These are phyloP conservation scores for Rhinopomastus cyanomelas DNA, from an alignment of 2,113 vertebrate genomes.

Conservation along the genomic window DNA sequence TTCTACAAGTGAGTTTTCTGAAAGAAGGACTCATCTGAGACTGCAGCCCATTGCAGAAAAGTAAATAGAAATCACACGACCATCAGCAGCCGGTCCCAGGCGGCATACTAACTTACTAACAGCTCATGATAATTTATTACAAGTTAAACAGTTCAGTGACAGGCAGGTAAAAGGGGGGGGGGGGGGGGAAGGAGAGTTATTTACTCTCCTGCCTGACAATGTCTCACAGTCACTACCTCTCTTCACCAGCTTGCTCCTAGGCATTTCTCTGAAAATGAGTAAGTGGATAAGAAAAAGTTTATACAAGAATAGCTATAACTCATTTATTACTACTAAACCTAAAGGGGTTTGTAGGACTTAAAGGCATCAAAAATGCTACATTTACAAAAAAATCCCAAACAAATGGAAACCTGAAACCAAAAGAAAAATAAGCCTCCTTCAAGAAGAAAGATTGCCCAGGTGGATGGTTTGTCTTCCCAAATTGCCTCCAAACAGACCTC, in stretches of 20 bases:
- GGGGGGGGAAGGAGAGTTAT: background rate
- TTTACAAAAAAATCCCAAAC: background rate
- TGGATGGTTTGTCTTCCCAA: background rate
- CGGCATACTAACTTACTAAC: conserved; percentile 15
- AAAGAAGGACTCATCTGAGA: conserved; percentile 43
- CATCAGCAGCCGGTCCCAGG: background rate
- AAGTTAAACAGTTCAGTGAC: background rate
- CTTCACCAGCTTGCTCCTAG: conserved; percentile 22
- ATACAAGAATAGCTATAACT: background rate
- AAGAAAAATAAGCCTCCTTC: background rate
- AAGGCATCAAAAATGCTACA: background rate
- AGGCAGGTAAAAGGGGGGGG: background rate
- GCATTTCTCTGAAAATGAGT: conserved; percentile 16
- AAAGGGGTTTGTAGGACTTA: background rate
- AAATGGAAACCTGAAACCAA: background rate
- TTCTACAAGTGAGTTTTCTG: conserved; percentile 1
- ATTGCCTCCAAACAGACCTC: background rate
- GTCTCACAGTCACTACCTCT: background rate
- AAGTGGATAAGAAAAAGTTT: background rate
- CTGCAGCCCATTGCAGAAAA: conserved; percentile 22
- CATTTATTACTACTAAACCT: background rate
- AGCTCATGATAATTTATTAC: conserved; percentile 1
- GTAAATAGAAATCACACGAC: conserved; percentile 8
- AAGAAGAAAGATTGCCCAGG: background rate
- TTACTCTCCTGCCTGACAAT: background rate